A percentile compares a stretch with the other conserved stretches of the same genome.
Conservation (phyloP, 92 coral and sea anemone species). For the Ricordea florida region DNA sequence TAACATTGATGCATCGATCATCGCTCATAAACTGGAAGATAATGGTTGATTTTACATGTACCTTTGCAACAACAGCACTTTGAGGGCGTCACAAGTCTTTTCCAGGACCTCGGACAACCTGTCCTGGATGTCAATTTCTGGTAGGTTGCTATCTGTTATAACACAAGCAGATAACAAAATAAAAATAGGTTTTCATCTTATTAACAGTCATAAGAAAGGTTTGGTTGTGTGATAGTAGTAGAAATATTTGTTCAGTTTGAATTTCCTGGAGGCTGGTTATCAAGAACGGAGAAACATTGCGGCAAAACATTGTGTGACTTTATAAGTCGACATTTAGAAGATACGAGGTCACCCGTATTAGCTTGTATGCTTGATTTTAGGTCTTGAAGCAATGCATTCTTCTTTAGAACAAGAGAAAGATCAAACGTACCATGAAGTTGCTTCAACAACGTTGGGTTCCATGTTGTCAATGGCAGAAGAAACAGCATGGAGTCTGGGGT, state of each 20-base stretch:
- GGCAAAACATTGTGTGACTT: conserved; percentile 2
- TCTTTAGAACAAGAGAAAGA: background rate
- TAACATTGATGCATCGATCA: conserved; percentile 1
- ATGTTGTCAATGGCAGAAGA: conserved; percentile 10
- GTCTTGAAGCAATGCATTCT: conserved; percentile 17
- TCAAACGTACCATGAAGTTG: conserved; percentile 8
- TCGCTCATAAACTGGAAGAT: background rate
- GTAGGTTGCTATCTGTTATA: conserved; percentile 7
- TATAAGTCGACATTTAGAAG: background rate
- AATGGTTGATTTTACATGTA: conserved; percentile 10
- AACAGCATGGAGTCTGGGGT: conserved; percentile 4
- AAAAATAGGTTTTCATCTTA: background rate
- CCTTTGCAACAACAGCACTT: conserved; percentile 8
- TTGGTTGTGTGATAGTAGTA: background rate
- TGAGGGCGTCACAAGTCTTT: conserved; percentile 19
- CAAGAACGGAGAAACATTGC: conserved; percentile 4
- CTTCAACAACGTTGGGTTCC: conserved; percentile 13
- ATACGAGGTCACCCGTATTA: background rate
- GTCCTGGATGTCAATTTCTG: background rate
- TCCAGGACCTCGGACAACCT: conserved; percentile 6
- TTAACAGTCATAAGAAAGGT: conserved; percentile 3
- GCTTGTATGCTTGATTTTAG: conserved; percentile 1
- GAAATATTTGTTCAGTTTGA: conserved; percentile 1
- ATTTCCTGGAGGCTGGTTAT: conserved; percentile 12
- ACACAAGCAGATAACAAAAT: conserved; percentile 1